These are phyloP conservation scores for Cosmia pyralina DNA, from an alignment of 2,888 invertebrate species.

Conservation along the genomic window DNA sequence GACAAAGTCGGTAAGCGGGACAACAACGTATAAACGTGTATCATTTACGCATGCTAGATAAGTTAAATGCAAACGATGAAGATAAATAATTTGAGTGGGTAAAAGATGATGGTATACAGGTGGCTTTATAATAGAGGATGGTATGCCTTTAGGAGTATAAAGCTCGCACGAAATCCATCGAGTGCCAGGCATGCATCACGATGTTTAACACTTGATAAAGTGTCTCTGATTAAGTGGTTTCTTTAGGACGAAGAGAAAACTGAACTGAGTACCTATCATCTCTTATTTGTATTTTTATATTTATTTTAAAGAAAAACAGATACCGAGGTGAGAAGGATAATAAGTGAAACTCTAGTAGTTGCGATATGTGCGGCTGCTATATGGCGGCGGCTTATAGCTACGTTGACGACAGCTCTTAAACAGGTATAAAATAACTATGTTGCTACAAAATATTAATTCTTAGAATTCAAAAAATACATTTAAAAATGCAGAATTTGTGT, in stretches of 20 bases:
- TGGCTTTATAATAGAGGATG: background rate
- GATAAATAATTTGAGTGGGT: background rate
- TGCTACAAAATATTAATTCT: background rate
- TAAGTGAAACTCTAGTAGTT: background rate
- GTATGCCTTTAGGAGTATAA: background rate
- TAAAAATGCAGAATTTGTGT: slow-evolving; percentile 11
- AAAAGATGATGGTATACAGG: background rate
- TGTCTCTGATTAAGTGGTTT: slow-evolving; percentile 25
- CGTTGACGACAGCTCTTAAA: background rate
- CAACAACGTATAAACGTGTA: slow-evolving; percentile 10
- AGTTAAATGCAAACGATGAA: slow-evolving; percentile 9
- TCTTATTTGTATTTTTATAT: background rate
- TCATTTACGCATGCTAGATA: slow-evolving; percentile 20
- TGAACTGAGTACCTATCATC: background rate
- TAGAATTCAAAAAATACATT: background rate
- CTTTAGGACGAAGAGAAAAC: slow-evolving; percentile 8
- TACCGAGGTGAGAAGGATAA: background rate
- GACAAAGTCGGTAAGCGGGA: slow-evolving; percentile 12
- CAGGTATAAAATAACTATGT: background rate
- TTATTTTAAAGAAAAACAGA: background rate
- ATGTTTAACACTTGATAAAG: slow-evolving; percentile 23
- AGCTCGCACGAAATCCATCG: background rate
- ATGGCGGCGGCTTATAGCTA: background rate
- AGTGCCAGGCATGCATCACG: slow-evolving; percentile 19
- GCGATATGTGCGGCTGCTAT: background rate